Evolutionary conservation across 2,888 invertebrate genomes (phyloP).

Genomic region (Scaptomyza reducta): DNA sequence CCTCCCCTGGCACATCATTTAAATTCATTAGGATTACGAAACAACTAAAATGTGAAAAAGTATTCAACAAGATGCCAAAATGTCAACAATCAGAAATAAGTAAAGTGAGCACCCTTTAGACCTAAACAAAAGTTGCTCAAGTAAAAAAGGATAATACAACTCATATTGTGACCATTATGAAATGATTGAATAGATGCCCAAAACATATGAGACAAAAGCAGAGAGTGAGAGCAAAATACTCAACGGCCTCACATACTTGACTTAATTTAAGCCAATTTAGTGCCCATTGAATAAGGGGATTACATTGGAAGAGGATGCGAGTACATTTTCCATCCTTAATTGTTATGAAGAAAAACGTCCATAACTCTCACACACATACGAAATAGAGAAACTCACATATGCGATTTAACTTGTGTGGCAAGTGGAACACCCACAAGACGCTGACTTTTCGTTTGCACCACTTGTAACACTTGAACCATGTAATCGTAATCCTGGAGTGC

Average conservation of each 20-base stretch:
- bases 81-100: conserved; percentile 51
- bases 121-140: conserved; percentile 31
- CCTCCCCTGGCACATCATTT: conserved; percentile 70
- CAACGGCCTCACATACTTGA: conserved; percentile 80
- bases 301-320: conserved; percentile 51
- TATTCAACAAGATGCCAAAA: conserved; percentile 61
- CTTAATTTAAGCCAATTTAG: conserved; percentile 84
- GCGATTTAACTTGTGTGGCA: conserved; percentile 59
- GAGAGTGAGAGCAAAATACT: conserved; percentile 12
- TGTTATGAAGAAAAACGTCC: conserved; percentile 52
- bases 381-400: conserved; percentile 25
- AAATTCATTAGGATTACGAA: conserved; percentile 84
- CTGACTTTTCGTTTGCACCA: conserved; percentile 48
- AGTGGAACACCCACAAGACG: conserved; percentile 75
- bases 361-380: conserved; percentile 14
- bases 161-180: conserved; percentile 64
- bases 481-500: conserved; percentile 59
- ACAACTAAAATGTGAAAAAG: conserved; percentile 64
- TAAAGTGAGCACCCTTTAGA: conserved; percentile 45
- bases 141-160: conserved; percentile 67
- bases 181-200: conserved; percentile 39
- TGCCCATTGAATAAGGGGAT: conserved; percentile 67
- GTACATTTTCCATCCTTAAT: conserved; percentile 59
- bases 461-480: conserved; percentile 58
- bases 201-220: background rate